phyloP scores from a whole-genome alignment of 2,797 vertebrate species.

The Tapirus indicus region DNA sequence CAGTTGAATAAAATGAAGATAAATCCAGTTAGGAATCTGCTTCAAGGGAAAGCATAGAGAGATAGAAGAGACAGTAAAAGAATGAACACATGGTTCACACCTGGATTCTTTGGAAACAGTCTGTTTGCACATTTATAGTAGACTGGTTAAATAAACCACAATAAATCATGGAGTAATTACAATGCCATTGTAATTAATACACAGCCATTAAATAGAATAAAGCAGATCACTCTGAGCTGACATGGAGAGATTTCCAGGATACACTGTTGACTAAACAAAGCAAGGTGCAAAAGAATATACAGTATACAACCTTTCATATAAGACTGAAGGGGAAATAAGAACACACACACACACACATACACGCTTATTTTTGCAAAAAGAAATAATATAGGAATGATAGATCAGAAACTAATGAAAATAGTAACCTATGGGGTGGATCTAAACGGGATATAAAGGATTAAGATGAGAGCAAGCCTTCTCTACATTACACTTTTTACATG shows the following conservation, averaged over 20 bases:
- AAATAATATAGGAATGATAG: neutral
- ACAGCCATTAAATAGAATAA: neutral
- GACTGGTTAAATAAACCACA: neutral
- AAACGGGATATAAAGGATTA: neutral
- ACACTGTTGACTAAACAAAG: neutral
- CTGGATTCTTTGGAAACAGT: neutral
- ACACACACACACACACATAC: neutral
- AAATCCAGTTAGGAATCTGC: neutral
- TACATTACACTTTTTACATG: neutral
- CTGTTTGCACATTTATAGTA: neutral
- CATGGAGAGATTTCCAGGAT: neutral
- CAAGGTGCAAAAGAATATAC: neutral
- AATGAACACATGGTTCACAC: neutral
- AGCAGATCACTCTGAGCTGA: neutral
- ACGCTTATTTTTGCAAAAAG: neutral
- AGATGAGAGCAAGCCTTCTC: neutral
- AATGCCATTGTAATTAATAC: neutral
- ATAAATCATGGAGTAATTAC: neutral
- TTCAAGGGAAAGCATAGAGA: neutral
- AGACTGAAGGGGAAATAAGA: neutral
- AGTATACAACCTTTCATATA: neutral
- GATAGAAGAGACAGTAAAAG: neutral
- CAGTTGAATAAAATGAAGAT: conserved; percentile 46
- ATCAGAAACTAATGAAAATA: neutral
- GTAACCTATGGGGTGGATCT: neutral